Conservation (phyloP, 2,797 vertebrate genomes). For the Falco cherrug region DNA sequence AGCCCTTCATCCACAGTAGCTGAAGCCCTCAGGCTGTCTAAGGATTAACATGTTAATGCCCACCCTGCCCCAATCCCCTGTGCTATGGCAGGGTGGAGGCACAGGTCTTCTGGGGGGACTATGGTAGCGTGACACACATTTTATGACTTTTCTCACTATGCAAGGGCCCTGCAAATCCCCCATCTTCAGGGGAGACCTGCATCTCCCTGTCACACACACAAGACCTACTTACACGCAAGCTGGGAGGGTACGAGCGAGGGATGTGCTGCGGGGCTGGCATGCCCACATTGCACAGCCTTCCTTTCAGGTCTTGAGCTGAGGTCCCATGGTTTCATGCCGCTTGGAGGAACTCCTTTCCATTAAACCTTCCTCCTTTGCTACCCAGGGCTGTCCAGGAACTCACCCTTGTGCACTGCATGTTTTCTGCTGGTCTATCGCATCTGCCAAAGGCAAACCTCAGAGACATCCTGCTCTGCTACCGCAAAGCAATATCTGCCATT, state of each 20-base stretch:
- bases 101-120: not conserved
- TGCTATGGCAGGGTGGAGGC: not conserved
- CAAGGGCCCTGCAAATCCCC: not conserved
- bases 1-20: not conserved
- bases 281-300: not conserved
- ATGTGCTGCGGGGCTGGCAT: not conserved
- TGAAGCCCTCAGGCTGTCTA: not conserved
- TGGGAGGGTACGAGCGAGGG: not conserved
- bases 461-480: not conserved
- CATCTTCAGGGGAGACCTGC: not conserved
- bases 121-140: rapidly evolving
- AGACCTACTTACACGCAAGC: rapidly evolving
- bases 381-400: not conserved
- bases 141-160: not conserved
- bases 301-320: not conserved
- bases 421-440: not conserved
- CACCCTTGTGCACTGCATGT: not conserved
- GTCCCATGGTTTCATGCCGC: not conserved
- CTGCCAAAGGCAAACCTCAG: not conserved
- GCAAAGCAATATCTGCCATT: not conserved
- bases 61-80: not conserved
- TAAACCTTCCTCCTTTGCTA: not conserved
- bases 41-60: not conserved
- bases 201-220: not conserved
- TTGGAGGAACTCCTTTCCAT: not conserved